These are phyloP conservation scores for Pollenia labialis DNA, from an alignment of 2,888 invertebrate genomes.

Conservation along the genomic window DNA sequence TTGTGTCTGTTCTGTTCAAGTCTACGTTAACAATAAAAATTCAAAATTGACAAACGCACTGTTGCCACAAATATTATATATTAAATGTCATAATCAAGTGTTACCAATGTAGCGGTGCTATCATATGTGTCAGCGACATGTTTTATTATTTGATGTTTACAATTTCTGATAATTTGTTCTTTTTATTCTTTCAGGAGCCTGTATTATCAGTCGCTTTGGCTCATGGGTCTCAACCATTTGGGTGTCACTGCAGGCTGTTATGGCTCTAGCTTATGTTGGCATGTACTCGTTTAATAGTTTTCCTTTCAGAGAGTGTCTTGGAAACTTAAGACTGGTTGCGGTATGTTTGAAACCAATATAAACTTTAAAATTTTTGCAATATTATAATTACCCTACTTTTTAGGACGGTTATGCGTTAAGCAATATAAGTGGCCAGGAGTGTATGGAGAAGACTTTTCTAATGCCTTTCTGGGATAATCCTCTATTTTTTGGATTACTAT, in stretches of 20 bases:
- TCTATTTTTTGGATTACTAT: slow-evolving; percentile 82
- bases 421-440: slow-evolving; percentile 82
- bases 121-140: background rate
- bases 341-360: slow-evolving; percentile 75
- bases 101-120: background rate
- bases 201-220: slow-evolving; percentile 83
- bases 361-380: background rate
- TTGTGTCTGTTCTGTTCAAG: no score
- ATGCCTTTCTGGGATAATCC: slow-evolving; percentile 84
- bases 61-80: no score
- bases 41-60: no score
- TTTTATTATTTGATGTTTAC: background rate
- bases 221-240: slow-evolving; percentile 84
- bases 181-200: slow-evolving; percentile 79
- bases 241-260: slow-evolving; percentile 83
- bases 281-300: slow-evolving; percentile 82
- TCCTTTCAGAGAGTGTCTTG: slow-evolving; percentile 83
- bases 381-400: slow-evolving; percentile 29
- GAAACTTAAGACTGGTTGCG: slow-evolving; percentile 79
- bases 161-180: background rate
- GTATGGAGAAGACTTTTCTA: slow-evolving; percentile 82
- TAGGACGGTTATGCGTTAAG: slow-evolving; percentile 81
- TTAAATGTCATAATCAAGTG: no score
- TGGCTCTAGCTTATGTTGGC: slow-evolving; percentile 83
- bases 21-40: no score